These are phyloP conservation scores for Troides helena DNA, from an alignment of 2,888 invertebrate species.

Conservation along the genomic window DNA sequence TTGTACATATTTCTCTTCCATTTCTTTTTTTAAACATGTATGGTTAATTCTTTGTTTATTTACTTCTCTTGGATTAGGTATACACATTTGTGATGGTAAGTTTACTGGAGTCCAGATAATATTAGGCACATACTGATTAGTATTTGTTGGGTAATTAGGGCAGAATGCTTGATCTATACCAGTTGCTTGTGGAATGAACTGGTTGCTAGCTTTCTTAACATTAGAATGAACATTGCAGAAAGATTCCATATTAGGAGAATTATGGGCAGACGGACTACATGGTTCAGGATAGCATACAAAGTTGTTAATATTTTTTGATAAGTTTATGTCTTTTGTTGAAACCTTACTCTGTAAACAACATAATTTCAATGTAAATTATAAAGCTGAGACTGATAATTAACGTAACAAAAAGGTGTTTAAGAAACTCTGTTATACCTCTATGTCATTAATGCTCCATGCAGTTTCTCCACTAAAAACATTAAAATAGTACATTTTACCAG, in stretches of 20 bases:
- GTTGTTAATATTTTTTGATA: conserved; percentile 38
- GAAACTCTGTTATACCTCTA: conserved; percentile 45
- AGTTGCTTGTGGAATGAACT: not conserved
- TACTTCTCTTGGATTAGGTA: not conserved
- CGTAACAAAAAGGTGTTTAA: not conserved
- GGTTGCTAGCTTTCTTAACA: conserved; percentile 3
- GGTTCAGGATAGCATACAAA: conserved; percentile 46
- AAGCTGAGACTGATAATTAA: not conserved
- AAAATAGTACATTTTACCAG: conserved; percentile 65
- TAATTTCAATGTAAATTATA: conserved; percentile 37
- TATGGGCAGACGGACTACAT: conserved; percentile 35
- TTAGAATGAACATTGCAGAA: not conserved
- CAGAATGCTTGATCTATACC: not conserved
- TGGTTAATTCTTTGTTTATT: conserved; percentile 10
- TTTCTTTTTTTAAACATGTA: conserved; percentile 1
- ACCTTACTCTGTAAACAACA: conserved; percentile 30
- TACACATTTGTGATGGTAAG: conserved; percentile 10
- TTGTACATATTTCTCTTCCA: conserved; percentile 6
- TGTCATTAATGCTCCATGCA: conserved; percentile 52
- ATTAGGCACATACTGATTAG: conserved; percentile 3
- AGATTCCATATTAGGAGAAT: not conserved
- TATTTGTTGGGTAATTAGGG: not conserved
- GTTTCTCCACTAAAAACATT: conserved; percentile 57
- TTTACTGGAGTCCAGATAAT: conserved; percentile 11
- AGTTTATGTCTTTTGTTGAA: conserved; percentile 25